Evolutionary conservation across 2,797 vertebrate species (phyloP).

Genomic region (Pantherophis alleghaniensis): DNA sequence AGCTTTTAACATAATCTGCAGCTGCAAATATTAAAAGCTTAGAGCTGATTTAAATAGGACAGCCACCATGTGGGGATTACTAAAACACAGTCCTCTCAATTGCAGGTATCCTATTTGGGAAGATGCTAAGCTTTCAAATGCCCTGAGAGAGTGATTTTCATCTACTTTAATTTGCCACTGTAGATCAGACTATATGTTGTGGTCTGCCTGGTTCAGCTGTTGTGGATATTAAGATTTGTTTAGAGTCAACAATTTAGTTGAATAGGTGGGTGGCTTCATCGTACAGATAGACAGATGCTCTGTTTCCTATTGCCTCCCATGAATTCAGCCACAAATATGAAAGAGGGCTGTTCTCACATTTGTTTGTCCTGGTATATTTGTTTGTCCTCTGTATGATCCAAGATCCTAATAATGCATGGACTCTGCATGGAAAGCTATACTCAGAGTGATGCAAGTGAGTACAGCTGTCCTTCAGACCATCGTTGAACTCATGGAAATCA

Average conservation of each 20-base stretch:
- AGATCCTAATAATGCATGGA: neutral
- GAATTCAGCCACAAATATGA: neutral
- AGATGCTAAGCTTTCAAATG: neutral
- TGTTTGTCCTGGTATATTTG: neutral
- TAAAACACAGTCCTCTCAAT: neutral
- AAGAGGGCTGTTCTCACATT: neutral
- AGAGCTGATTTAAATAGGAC: conserved; percentile 5
- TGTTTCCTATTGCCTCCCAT: neutral
- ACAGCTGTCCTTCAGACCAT: neutral
- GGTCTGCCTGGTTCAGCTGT: neutral
- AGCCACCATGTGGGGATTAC: neutral
- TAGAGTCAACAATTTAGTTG: neutral
- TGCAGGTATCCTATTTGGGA: neutral
- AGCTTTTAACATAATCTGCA: conserved; percentile 39
- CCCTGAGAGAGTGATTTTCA: neutral
- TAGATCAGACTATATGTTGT: neutral
- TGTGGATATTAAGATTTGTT: neutral
- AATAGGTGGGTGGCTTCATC: neutral
- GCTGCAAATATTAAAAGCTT: conserved; percentile 28
- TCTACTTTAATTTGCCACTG: neutral
- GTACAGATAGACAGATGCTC: neutral
- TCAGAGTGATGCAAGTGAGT: neutral
- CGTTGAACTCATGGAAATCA: neutral
- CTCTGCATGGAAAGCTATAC: neutral
- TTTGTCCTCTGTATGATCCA: neutral